Conservation (phyloP, 2,113 vertebrate species). For the Cyprinodon tularosa region DNA sequence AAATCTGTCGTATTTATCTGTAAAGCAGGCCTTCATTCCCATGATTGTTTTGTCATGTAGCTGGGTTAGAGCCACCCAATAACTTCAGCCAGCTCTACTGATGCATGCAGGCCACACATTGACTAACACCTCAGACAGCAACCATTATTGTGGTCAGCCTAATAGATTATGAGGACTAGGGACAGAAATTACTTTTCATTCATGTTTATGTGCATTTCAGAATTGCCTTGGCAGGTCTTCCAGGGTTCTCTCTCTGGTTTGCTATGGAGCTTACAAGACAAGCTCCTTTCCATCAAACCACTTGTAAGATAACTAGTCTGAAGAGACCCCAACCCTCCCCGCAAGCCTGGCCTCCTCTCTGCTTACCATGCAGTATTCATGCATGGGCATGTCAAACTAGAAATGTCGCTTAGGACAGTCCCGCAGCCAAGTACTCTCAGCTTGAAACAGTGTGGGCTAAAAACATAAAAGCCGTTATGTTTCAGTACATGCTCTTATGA, state of each 20-base stretch:
- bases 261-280: neutral
- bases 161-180: neutral
- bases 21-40: neutral
- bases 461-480: conserved; percentile 45
- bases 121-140: neutral
- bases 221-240: neutral
- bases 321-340: conserved; percentile 13
- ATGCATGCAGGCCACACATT: neutral
- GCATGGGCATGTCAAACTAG: conserved; percentile 37
- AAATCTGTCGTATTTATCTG: no score
- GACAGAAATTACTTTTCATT: neutral
- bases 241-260: conserved; percentile 12
- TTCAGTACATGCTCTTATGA: conserved; percentile 31
- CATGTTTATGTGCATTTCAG: neutral
- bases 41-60: no score
- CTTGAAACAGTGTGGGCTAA: conserved; percentile 37
- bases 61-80: no score
- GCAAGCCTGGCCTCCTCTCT: conserved; percentile 23
- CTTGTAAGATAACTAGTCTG: conserved; percentile 9
- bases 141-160: neutral
- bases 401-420: conserved; percentile 44
- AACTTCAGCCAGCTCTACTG: neutral
- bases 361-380: conserved; percentile 51
- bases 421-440: conserved; percentile 34
- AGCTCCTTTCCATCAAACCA: conserved; percentile 22